phyloP scores from a whole-genome alignment of 2,113 vertebrate genomes.

The Podocnemis expansa region DNA sequence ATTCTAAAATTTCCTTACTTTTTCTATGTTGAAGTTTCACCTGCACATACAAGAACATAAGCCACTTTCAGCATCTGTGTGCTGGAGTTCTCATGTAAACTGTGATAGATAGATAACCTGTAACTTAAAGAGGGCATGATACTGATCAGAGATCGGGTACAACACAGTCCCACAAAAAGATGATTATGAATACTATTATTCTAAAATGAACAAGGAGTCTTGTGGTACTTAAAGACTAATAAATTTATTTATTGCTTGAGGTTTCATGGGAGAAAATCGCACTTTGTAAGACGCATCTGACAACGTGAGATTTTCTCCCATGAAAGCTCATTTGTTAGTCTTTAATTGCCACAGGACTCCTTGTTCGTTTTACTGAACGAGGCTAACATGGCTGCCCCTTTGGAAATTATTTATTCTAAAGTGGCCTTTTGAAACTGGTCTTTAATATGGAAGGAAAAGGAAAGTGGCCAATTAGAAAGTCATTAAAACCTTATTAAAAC shows the following conservation, averaged over 20 bases:
- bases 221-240: too few relatives aligned
- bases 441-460: neutral
- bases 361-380: too few relatives aligned
- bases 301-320: too few relatives aligned
- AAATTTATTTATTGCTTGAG: too few relatives aligned
- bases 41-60: conserved; percentile 44
- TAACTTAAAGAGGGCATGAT: neutral
- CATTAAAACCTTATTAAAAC: neutral
- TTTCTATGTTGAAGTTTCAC: conserved; percentile 60
- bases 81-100: neutral
- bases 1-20: conserved; percentile 54
- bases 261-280: too few relatives aligned
- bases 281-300: too few relatives aligned
- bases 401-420: conserved; percentile 9
- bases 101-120: neutral
- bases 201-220: too few relatives aligned
- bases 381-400: too few relatives aligned
- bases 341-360: too few relatives aligned
- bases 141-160: neutral
- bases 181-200: neutral
- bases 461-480: conserved; percentile 4
- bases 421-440: neutral
- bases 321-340: too few relatives aligned
- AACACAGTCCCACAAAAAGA: neutral
- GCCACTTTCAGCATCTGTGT: neutral